These are phyloP conservation scores for Rhynchomys soricoides DNA, from an alignment of 2,113 vertebrate genomes.

Conservation along the genomic window DNA sequence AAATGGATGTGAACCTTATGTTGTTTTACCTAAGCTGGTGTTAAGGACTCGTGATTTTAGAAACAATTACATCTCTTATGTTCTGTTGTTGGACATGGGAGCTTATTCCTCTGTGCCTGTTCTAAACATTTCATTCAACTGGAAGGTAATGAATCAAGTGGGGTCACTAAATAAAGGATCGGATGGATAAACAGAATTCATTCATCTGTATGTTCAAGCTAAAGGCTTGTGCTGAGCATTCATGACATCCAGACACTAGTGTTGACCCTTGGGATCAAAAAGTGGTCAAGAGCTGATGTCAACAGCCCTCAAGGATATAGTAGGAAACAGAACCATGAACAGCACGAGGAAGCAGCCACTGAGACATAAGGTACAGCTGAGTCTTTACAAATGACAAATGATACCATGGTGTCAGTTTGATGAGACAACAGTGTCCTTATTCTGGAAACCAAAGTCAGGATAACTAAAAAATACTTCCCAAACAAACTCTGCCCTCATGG, in stretches of 20 bases:
- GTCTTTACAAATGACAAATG: conserved; percentile 10
- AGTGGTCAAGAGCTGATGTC: neutral
- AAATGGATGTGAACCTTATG: neutral
- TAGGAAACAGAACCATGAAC: neutral
- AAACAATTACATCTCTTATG: neutral
- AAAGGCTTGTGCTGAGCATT: neutral
- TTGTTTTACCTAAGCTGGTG: neutral
- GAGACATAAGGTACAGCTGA: neutral
- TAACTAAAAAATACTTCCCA: neutral
- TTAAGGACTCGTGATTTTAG: neutral
- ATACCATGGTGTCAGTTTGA: neutral
- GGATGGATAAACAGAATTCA: neutral
- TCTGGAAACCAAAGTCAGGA: neutral
- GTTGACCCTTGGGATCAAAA: neutral
- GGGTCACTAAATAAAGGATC: neutral
- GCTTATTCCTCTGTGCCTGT: neutral
- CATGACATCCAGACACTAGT: neutral
- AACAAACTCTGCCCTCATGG: neutral
- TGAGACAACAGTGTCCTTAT: neutral
- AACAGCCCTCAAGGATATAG: neutral
- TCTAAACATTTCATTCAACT: conserved; percentile 30
- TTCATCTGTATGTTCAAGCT: neutral
- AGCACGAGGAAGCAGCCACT: neutral
- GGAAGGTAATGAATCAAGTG: neutral
- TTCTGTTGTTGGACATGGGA: neutral